Evolutionary conservation across 2,797 vertebrate genomes (phyloP).

Genomic region (Rhinoraja longicauda): DNA sequence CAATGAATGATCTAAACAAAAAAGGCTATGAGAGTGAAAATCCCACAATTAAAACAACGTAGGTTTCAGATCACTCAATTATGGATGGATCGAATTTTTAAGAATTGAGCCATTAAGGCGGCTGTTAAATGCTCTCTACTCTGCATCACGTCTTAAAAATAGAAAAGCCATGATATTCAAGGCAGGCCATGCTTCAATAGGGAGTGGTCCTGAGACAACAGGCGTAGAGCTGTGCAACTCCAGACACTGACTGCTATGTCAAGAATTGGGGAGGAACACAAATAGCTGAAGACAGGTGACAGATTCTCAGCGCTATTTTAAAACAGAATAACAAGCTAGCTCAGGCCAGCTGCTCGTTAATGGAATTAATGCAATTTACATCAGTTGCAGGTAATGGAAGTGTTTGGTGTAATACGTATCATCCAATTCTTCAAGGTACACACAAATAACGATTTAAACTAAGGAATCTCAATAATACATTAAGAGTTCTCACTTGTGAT

Average conservation of each 20-base stretch:
- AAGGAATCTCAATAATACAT: not conserved
- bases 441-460: not conserved
- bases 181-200: conserved; percentile 12
- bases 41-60: not conserved
- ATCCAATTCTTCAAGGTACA: not conserved
- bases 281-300: conserved; percentile 37
- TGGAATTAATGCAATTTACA: conserved; percentile 13
- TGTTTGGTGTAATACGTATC: not conserved
- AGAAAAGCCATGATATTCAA: conserved; percentile 25
- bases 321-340: conserved; percentile 15
- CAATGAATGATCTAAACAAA: not conserved
- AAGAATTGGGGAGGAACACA: conserved; percentile 33
- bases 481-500: not conserved
- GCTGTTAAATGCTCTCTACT: conserved; percentile 18
- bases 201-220: conserved; percentile 35
- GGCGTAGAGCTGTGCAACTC: conserved; percentile 24
- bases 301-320: conserved; percentile 9
- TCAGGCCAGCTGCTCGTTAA: conserved; percentile 24
- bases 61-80: not conserved
- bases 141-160: conserved; percentile 33
- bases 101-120: not conserved
- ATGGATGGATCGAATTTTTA: not conserved
- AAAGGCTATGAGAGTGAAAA: not conserved
- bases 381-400: conserved; percentile 26
- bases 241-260: conserved; percentile 32